Conservation (phyloP, 2,113 vertebrate genomes). For the Jacana jacana region DNA sequence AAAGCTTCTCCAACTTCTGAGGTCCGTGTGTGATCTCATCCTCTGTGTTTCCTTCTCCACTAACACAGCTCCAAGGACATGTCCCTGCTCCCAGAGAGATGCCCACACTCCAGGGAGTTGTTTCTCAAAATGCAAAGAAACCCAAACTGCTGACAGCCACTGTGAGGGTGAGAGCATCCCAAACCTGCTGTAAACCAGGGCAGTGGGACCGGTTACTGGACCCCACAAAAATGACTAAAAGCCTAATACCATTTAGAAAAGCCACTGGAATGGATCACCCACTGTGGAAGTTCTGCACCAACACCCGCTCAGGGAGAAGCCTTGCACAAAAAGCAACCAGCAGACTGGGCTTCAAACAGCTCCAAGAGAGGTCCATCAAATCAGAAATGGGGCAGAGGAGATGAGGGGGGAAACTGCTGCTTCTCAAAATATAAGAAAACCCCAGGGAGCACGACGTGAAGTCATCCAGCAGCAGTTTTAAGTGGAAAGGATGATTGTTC, state of each 20-base stretch:
- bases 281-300: neutral
- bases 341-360: no score
- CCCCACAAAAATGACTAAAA: neutral
- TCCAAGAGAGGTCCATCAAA: neutral
- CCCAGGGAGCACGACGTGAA: neutral
- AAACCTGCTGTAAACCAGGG: neutral
- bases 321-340: neutral
- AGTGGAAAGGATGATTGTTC: neutral
- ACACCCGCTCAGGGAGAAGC: neutral
- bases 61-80: neutral
- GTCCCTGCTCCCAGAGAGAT: neutral
- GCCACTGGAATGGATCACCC: neutral
- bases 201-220: no score
- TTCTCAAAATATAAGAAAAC: neutral
- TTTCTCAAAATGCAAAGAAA: no score
- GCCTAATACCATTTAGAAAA: neutral
- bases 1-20: neutral
- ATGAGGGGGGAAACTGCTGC: neutral
- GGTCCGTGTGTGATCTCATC: fast-evolving
- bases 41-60: neutral
- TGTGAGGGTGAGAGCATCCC: neutral
- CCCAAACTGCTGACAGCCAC: neutral
- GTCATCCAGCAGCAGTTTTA: neutral
- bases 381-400: neutral
- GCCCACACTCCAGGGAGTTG: neutral